These are phyloP conservation scores for Elephantulus edwardii DNA, from an alignment of 2,113 vertebrate species.

Conservation along the genomic window DNA sequence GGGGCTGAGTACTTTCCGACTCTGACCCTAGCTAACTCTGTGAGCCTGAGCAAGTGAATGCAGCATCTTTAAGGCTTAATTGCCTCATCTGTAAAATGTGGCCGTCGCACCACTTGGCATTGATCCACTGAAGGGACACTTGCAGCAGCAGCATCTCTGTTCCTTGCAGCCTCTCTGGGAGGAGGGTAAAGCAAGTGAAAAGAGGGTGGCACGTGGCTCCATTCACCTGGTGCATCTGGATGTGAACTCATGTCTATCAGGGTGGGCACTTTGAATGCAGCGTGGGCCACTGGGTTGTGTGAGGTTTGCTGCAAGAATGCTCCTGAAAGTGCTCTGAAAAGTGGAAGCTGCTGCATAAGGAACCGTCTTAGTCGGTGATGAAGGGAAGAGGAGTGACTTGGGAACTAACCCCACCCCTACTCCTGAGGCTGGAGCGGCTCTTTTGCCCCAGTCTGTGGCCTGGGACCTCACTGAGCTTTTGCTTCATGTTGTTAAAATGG, in stretches of 20 bases:
- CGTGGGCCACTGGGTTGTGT: background rate
- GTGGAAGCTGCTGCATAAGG: rapidly evolving
- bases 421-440: background rate
- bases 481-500: background rate
- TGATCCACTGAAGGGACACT: background rate
- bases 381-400: rapidly evolving
- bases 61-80: background rate
- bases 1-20: background rate
- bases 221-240: background rate
- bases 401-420: background rate
- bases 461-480: background rate
- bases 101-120: background rate
- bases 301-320: rapidly evolving
- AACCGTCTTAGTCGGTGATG: background rate
- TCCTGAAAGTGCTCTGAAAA: background rate
- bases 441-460: background rate
- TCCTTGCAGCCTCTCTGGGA: background rate
- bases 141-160: background rate
- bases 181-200: background rate
- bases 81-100: background rate
- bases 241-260: background rate
- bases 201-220: rapidly evolving
- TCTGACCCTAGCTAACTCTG: background rate
- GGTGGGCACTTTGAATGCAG: background rate
- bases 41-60: background rate